phyloP scores from a whole-genome alignment of 2,888 invertebrate species.

The Trissonchulus sp. region DNA sequence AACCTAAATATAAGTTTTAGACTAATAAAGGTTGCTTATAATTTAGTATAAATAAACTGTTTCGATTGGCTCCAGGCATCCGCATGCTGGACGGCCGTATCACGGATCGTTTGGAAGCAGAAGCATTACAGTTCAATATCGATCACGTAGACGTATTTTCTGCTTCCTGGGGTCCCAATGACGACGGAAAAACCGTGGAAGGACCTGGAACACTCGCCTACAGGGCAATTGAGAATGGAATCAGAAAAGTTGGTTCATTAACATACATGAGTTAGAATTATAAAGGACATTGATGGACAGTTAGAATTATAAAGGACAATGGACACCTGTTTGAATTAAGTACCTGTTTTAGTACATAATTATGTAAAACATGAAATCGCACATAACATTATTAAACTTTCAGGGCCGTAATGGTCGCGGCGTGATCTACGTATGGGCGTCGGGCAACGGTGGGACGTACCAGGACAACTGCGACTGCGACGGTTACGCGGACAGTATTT shows the following conservation, averaged over 20 bases:
- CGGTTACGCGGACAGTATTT: conserved; percentile 75
- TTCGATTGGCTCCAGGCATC: conserved; percentile 61
- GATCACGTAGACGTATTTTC: conserved; percentile 77
- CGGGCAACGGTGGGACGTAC: conserved; percentile 77
- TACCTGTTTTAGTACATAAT: too few relatives aligned
- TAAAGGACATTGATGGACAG: too few relatives aligned
- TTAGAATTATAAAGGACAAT: too few relatives aligned
- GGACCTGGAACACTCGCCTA: conserved; percentile 73
- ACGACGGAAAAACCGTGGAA: conserved; percentile 80
- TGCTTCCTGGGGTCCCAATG: conserved; percentile 81
- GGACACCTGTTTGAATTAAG: too few relatives aligned
- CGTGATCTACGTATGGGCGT: conserved; percentile 82
- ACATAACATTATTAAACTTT: neutral
- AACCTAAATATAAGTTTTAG: too few relatives aligned
- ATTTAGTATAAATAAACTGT: too few relatives aligned
- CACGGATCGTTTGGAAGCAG: conserved; percentile 78
- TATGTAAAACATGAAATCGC: too few relatives aligned
- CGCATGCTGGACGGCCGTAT: conserved; percentile 79
- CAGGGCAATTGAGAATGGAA: conserved; percentile 70
- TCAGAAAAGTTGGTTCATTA: conserved; percentile 65
- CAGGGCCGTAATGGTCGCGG: conserved; percentile 70
- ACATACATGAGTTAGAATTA: too few relatives aligned
- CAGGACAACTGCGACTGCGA: conserved; percentile 86
- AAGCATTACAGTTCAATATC: conserved; percentile 71
- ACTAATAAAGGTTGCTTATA: too few relatives aligned